Conservation (phyloP, 2,888 invertebrate species). For the Eudemis profundana region DNA sequence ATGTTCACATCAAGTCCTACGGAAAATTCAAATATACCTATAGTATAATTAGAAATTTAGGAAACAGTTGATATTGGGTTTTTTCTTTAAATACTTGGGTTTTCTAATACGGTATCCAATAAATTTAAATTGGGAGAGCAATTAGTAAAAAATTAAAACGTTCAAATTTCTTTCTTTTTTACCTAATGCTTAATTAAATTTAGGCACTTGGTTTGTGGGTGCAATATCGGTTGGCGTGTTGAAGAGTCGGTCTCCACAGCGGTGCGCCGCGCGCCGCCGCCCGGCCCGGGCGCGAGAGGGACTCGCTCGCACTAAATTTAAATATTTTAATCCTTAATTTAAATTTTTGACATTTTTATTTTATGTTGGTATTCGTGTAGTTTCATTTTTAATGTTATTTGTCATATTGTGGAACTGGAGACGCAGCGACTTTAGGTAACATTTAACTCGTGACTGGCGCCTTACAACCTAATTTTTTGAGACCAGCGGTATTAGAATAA, state of each 20-base stretch:
- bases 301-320: conserved; percentile 83
- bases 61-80: no score
- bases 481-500: conserved; percentile 58
- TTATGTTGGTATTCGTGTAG: conserved; percentile 85
- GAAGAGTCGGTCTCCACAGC: conserved; percentile 56
- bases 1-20: background rate
- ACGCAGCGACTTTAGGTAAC: conserved; percentile 30
- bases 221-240: background rate
- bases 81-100: no score
- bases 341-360: conserved; percentile 86
- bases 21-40: background rate
- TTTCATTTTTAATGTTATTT: conserved; percentile 84
- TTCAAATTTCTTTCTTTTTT: no score
- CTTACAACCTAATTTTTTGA: conserved; percentile 64
- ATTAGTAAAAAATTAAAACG: no score
- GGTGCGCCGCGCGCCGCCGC: conserved; percentile 49
- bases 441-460: conserved; percentile 73
- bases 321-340: conserved; percentile 86
- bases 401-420: conserved; percentile 80
- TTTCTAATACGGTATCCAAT: no score
- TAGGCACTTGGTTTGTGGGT: background rate
- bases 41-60: no score
- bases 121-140: no score
- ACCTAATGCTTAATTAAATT: no score
- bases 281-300: conserved; percentile 63